These are phyloP conservation scores for Gadus macrocephalus DNA, from an alignment of 2,113 vertebrate genomes.

Conservation along the genomic window DNA sequence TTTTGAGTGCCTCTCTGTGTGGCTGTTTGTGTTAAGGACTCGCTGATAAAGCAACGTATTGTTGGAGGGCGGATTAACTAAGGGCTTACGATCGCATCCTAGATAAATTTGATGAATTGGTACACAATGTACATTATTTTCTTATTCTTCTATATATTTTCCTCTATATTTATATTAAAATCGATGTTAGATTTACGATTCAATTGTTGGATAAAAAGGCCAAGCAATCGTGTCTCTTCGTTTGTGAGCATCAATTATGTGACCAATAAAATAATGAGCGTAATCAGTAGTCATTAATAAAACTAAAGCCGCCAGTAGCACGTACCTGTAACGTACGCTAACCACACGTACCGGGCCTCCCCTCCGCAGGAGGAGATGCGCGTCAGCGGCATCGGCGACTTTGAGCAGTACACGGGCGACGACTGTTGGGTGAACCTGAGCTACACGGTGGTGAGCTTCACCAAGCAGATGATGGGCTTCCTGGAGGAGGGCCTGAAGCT, in stretches of 20 bases:
- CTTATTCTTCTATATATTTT: neutral
- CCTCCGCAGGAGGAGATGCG: slow-evolving; percentile 85
- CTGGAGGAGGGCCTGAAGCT: slow-evolving; percentile 94
- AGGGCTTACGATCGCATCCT: too few relatives aligned
- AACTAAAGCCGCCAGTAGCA: too few relatives aligned
- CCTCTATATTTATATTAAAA: neutral
- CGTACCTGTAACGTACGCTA: too few relatives aligned
- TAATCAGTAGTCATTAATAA: too few relatives aligned
- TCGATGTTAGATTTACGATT: neutral
- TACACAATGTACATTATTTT: neutral
- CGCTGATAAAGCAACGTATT: too few relatives aligned
- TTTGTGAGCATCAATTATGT: too few relatives aligned
- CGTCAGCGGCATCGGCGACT: slow-evolving; percentile 79
- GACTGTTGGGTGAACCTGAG: slow-evolving; percentile 99
- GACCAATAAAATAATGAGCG: too few relatives aligned
- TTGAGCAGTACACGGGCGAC: slow-evolving; percentile 91
- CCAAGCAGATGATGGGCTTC: slow-evolving; percentile 97
- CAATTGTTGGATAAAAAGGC: too few relatives aligned
- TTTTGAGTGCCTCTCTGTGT: too few relatives aligned
- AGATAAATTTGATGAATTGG: neutral
- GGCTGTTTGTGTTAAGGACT: too few relatives aligned
- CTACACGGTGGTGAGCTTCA: slow-evolving; percentile 96
- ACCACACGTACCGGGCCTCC: neutral
- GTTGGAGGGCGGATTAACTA: too few relatives aligned
- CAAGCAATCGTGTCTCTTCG: too few relatives aligned